Percentiles rank a stretch among this genome's conserved stretches.
These are phyloP conservation scores for Sternarchorhynchus goeldii DNA, from an alignment of 2,797 vertebrate species.

Conservation along the genomic window DNA sequence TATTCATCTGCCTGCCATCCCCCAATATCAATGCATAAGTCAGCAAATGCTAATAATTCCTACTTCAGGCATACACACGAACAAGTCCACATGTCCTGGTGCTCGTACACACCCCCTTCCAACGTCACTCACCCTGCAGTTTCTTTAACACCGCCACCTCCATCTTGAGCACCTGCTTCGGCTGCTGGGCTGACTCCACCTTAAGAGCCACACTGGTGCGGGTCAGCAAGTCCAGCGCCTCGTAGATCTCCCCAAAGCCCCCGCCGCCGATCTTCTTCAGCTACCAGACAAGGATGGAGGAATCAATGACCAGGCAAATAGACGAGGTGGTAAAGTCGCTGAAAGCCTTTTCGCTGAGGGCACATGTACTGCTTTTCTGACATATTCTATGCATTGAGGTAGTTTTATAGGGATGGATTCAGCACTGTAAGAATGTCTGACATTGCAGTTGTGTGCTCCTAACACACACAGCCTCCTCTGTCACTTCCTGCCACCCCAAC, in stretches of 20 bases:
- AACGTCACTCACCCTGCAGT: conserved; percentile 87
- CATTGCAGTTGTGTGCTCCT: conserved; percentile 36
- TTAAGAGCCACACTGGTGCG: conserved; percentile 94
- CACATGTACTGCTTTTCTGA: background rate
- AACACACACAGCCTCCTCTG: conserved; percentile 59
- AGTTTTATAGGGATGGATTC: background rate
- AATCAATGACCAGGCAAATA: background rate
- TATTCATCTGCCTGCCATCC: no score
- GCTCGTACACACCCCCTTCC: background rate
- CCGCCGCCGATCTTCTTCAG: conserved; percentile 97
- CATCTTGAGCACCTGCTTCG: conserved; percentile 99
- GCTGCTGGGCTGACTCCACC: conserved; percentile 97
- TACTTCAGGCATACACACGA: no score
- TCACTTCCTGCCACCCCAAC: conserved; percentile 24
- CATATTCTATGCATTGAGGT: background rate
- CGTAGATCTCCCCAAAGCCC: conserved; percentile 80
- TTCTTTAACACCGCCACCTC: conserved; percentile 99
- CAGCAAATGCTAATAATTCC: no score
- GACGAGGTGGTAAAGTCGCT: background rate
- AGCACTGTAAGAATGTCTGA: background rate
- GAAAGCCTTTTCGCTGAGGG: background rate
- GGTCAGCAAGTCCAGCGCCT: conserved; percentile 92
- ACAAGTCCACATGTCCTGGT: no score
- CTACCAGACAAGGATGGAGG: conserved; percentile 63
- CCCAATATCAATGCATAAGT: no score